Conservation (phyloP, 2,888 invertebrate genomes). For the Mantis religiosa region DNA sequence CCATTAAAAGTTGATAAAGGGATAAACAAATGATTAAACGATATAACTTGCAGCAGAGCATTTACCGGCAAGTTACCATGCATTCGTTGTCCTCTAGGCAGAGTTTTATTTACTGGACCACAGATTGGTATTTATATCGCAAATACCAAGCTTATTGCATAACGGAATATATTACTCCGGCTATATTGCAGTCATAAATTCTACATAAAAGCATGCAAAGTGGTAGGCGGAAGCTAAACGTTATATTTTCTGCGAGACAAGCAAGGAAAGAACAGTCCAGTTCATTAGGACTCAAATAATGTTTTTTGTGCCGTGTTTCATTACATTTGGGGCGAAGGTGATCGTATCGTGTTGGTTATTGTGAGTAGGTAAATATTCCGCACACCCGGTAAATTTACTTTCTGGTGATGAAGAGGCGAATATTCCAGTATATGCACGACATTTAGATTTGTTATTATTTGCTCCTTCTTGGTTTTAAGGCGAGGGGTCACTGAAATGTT, state of each 20-base stretch:
- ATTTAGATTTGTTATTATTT: no score
- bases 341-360: background rate
- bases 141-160: background rate
- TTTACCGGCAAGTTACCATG: no score
- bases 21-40: background rate
- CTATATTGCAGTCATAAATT: background rate
- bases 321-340: background rate
- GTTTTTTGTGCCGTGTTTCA: background rate
- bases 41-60: no score
- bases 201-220: background rate
- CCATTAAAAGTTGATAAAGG: background rate
- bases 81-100: background rate
- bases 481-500: no score
- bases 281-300: background rate
- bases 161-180: background rate
- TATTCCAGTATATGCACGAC: no score
- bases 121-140: background rate
- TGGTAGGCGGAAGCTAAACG: background rate
- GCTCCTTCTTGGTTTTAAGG: no score
- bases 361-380: no score
- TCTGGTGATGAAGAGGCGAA: no score
- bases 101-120: background rate
- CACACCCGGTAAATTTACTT: no score
- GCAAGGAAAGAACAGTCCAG: background rate
- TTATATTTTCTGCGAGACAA: background rate